Base-by-base conservation (phyloP, 2,797 vertebrate genomes). In the Choloepus didactylus region DNA sequence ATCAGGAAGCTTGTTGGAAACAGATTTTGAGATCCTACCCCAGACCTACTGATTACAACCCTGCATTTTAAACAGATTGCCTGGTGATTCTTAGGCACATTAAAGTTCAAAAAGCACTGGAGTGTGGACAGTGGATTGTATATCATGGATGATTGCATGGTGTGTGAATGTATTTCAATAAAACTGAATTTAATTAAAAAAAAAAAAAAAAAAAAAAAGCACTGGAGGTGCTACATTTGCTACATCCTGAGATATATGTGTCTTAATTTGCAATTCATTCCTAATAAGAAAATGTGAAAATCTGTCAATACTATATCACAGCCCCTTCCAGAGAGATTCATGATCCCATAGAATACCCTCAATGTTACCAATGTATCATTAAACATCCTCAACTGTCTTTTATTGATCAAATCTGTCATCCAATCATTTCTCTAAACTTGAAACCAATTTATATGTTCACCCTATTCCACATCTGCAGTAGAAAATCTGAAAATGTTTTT, bases 341-440 rank as follows among this genome's bases (percentile, higher is more conserved):
- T 6, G 3, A n/a, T 89, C 11, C 75, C 70, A 89, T 1, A 93
- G 51, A 89, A 15, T 21, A 86, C 31, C 87, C 80, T 89, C 82
- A 81, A 75, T 8, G 67, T 72, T 64, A 92, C 18, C 73, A 19
- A 66, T 10, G 15, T 29, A 84, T 16, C 23, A 49, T 21, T 91
- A 84, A 94, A 88, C 6, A 49, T 3, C 25, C 60, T 80, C 64
- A 67, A 70, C 1, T 25, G 31, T 79, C 75, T 75, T 86, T 70
- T 41, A 91, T 0, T 44, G 27, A 93, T 75, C 35, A 56, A 83
- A 89, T 35, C 2, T 49, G 54, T 64, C 66, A 86, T 29, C 67
- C 75, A 72, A 14, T 15, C 84, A 80, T 83, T 93, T 96, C 54
- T 95, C 81, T 92, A 49, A 88, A 83, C 31, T 59, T 94, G 82